Evolutionary conservation across 2,113 vertebrate genomes (phyloP).

Genomic region (Neodontobutis hainanensis): DNA sequence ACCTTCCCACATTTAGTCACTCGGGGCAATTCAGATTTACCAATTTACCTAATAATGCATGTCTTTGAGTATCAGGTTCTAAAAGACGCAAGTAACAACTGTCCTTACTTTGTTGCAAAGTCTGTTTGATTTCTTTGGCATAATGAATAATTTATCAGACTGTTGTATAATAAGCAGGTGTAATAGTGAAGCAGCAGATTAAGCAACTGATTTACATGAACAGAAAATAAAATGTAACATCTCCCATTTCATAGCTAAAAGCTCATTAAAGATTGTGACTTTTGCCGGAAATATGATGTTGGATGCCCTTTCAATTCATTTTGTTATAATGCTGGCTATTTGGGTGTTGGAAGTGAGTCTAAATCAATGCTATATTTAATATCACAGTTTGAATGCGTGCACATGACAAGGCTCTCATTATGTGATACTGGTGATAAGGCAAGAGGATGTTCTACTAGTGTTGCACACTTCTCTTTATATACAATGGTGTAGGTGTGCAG

Average conservation of each 20-base stretch:
- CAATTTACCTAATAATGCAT: too few relatives aligned
- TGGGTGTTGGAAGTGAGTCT: slow-evolving; percentile 9
- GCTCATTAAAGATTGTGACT: background rate
- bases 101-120: too few relatives aligned
- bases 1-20: too few relatives aligned
- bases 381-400: slow-evolving; percentile 28
- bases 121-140: too few relatives aligned
- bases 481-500: slow-evolving; percentile 44
- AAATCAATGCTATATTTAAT: slow-evolving; percentile 17
- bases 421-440: slow-evolving; percentile 33
- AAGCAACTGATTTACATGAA: too few relatives aligned
- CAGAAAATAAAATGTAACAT: too few relatives aligned
- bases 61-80: too few relatives aligned
- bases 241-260: background rate
- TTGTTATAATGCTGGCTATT: background rate
- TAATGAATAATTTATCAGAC: too few relatives aligned
- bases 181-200: too few relatives aligned
- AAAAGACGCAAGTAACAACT: too few relatives aligned
- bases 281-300: background rate
- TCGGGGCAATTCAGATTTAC: too few relatives aligned
- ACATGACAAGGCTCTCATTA: slow-evolving; percentile 30
- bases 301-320: background rate
- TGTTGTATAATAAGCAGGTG: too few relatives aligned
- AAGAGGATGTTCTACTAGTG: slow-evolving; percentile 31
- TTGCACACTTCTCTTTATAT: slow-evolving; percentile 33